Evolutionary conservation across 1,140 invertebrate genomes (phyloP), one percentile per base, ranked within the genome.

Genomic region (Hetaerina americana): DNA sequence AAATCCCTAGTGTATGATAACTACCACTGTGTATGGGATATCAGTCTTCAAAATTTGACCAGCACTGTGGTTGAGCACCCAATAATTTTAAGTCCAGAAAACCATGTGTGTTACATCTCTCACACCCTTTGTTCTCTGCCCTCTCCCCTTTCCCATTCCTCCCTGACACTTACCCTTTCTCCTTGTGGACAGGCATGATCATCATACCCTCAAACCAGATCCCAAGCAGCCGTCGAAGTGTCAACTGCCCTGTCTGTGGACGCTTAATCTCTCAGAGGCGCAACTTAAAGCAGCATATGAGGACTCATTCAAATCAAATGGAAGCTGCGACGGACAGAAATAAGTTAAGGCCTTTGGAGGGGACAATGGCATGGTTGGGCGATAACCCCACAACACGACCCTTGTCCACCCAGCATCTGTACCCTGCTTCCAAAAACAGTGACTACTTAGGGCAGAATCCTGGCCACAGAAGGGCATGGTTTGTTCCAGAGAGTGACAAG

Each of bases 191-290:
- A 69, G 68, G 68, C 28, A 28, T 69, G 68, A 69, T 28, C 68
- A 27, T 69, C 68, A 27, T 26, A 57, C 70, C 70, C 70, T 40
- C 27, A 57, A 29, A n/a, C 27, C 70, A 22, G 22, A 26, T 29
- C 18, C 71, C 66, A 12, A 24, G 27, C 18, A 72, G 71, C 69
- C 71, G 71, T 18, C 66, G 69, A 49, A 72, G 71, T 72, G 71
- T 68, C 10, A 15, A 26, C 12, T 72, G 71, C 27, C 71, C 71
- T 6, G 28, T 72, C 5, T 72, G 71, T 57, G 71, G 71, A 26
- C 26, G 67, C 24, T 66, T 68, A 8, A 72, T 72, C 28, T 29
- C 71, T 18, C 71, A 72, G n/a, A 28, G 49, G 26, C 66, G 71
- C 22, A 72, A 72, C 31, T 26, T 72, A 0, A 69, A 57, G 26